Conservation (phyloP, 2,888 invertebrate species). For the Rhopalosiphum nymphaeae region DNA sequence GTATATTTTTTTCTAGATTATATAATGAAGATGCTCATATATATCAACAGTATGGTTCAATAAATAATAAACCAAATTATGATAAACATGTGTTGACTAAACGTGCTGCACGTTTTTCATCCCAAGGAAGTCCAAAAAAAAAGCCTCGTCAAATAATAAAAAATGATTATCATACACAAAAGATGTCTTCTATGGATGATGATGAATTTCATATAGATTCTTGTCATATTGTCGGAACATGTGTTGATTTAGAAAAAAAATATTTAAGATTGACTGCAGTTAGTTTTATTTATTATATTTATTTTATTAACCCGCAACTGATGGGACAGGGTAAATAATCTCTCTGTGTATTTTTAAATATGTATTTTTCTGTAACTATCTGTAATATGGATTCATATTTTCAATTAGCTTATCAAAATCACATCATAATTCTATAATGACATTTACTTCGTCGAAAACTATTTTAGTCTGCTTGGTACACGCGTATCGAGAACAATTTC, state of each 20-base stretch:
- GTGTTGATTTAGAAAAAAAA: conserved; percentile 93
- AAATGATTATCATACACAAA: conserved; percentile 42
- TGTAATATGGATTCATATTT: not conserved
- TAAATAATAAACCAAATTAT: conserved; percentile 42
- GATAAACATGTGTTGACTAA: conserved; percentile 81
- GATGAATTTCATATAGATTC: conserved; percentile 65
- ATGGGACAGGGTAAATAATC: too few species aligned
- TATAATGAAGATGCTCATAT: conserved; percentile 61
- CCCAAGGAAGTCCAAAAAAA: conserved; percentile 70
- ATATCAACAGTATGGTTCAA: conserved; percentile 51
- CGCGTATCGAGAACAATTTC: not conserved
- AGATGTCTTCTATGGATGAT: conserved; percentile 52
- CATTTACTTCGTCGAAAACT: not conserved
- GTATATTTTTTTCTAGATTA: conserved; percentile 37
- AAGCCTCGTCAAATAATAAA: conserved; percentile 54
- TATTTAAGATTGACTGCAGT: conserved; percentile 91
- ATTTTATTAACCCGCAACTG: not conserved
- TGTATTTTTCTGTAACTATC: not conserved
- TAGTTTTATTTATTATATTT: conserved; percentile 67
- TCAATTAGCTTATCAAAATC: not conserved
- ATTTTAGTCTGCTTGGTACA: not conserved
- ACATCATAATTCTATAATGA: not conserved
- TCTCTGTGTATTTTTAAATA: not conserved
- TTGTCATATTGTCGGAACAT: conserved; percentile 91
- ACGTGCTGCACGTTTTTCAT: conserved; percentile 86